Conservation (phyloP, 2,797 vertebrate species). For the Aplochiton taeniatus region DNA sequence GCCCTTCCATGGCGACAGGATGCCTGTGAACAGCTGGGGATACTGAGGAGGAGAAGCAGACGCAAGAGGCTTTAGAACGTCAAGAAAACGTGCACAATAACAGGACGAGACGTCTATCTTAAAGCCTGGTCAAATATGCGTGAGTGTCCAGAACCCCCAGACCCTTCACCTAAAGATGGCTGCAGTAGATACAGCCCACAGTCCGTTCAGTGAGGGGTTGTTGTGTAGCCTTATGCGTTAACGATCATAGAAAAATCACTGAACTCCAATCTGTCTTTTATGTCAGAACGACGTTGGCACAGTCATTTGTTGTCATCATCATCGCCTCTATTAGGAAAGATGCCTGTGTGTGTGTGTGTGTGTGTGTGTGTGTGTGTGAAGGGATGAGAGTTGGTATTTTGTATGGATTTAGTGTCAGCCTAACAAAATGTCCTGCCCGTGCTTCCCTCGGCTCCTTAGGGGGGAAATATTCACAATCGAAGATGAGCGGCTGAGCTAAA, state of each 20-base stretch:
- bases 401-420: constrained; percentile 76
- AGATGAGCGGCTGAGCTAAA: constrained; percentile 63
- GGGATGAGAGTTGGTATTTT: constrained; percentile 64
- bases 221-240: too few species aligned
- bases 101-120: background rate
- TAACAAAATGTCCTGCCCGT: constrained; percentile 70
- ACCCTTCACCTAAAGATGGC: too few species aligned
- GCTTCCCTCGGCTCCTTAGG: constrained; percentile 67
- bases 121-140: background rate
- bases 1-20: constrained; percentile 95
- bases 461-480: constrained; percentile 79
- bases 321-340: too few species aligned
- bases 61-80: background rate
- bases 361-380: constrained; percentile 61
- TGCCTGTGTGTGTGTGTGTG: background rate
- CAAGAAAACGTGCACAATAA: background rate
- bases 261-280: too few species aligned
- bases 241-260: too few species aligned
- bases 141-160: too few species aligned
- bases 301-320: too few species aligned
- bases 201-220: too few species aligned
- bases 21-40: constrained; percentile 92
- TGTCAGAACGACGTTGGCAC: too few species aligned
- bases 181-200: too few species aligned
- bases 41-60: constrained; percentile 73